Base-by-base conservation (phyloP, 2,888 invertebrate species). In the Chrysotoxum bicinctum region DNA sequence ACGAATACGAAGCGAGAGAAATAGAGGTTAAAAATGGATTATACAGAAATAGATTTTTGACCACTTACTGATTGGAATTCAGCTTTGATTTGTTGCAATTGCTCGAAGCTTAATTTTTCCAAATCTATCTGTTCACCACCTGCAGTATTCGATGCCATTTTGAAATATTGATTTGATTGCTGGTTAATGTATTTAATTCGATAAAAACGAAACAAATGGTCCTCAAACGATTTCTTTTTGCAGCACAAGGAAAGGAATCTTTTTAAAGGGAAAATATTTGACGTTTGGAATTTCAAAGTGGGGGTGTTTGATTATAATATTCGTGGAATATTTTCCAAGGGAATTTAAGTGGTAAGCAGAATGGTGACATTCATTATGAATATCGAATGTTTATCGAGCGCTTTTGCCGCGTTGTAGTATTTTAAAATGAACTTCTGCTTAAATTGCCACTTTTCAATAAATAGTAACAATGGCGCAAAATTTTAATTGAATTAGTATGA, bases 61-160 rank as follows among this genome's bases (percentile, higher is more conserved):
- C 72, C 52, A 87, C 89, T 90, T 91, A 96, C 96, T 93, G 96
- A 96, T 92, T 98, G 97, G 88, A 98, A 93, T 93, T 97, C 97
- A 90, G 96, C 96, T 91, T 97, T 97, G 74, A 98, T 92, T 89
- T 96, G 95, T 87, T 95, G 94, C 90, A 98, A 94, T 92, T 97
- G 97, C 88, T 95, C 95, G 69, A 97, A 92, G 92, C 94, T 96
- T 87, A 98, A 93, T 89, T 96, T 96, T 4, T 95, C 95, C 88
- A 98, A 93, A 92, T 97, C 97, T 87, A 97, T 94, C 92, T 96
- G 95, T 89, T 96, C 94, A 35, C 95, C 94, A 32, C 94, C 94
- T 62, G 83, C 68, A 60, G 83, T 87, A 87, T 79, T 87, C 19
- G 88, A 85, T 68, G 89, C 88, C 89, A 89, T 89, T 56, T 35